A percentile compares a stretch with the other conserved stretches of the same genome.
Conservation (phyloP, 2,888 invertebrate species). For the Philereme transversata region DNA sequence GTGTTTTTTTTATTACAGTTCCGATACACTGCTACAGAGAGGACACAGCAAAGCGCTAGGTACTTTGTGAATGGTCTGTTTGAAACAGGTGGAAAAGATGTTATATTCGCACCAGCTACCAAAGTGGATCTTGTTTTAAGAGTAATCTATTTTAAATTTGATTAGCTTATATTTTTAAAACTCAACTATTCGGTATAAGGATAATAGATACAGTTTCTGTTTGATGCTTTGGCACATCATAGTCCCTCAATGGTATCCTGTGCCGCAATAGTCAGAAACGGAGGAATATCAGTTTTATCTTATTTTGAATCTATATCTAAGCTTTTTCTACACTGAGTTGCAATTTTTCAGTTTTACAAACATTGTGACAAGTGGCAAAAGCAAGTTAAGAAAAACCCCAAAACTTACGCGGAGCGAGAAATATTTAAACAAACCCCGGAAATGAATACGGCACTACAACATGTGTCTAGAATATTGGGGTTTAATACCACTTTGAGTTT, state of each 20-base stretch:
- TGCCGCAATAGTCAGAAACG: no score
- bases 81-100: constrained; percentile 84
- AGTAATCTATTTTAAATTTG: constrained; percentile 63
- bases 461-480: constrained; percentile 85
- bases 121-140: constrained; percentile 87
- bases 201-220: no score
- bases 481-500: constrained; percentile 76
- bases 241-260: no score
- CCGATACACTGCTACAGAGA: constrained; percentile 90
- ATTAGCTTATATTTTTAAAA: no score
- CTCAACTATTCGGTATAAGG: no score
- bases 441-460: constrained; percentile 83
- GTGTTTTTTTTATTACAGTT: constrained; percentile 82
- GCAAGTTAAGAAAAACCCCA: constrained; percentile 87
- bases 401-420: constrained; percentile 82
- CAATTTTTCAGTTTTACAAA: constrained; percentile 89
- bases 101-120: constrained; percentile 86
- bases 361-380: constrained; percentile 88
- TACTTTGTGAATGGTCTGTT: constrained; percentile 91
- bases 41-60: constrained; percentile 89
- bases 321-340: constrained; percentile 46
- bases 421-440: constrained; percentile 80
- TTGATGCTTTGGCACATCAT: no score
- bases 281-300: constrained; percentile 1
- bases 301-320: constrained; percentile 5